Base-by-base conservation (phyloP, 2,797 vertebrate genomes). In the Sebastes hubbsi region DNA sequence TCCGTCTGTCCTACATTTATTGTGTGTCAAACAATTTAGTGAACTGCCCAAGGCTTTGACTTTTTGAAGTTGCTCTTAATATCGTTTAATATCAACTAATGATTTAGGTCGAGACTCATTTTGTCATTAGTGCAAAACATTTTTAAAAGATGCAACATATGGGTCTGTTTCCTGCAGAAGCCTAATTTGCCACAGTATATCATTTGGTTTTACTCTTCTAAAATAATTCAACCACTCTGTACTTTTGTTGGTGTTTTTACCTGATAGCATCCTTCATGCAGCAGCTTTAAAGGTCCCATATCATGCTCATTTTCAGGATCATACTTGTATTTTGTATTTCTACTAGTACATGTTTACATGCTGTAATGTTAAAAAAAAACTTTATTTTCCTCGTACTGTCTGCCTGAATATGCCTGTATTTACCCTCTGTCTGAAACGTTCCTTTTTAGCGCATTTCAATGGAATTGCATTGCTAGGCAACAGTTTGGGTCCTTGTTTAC, bases 21-120 rank as follows among this genome's bases (percentile, higher is more conserved):
- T 95, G 91, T 96, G 92, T 96, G 95, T 95, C 94, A 95, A 95
- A 95, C 94, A 87, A 96, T 96, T 96, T 96, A 94, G 94, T 92
- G 87, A 93, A 95, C 88, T 94, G 95, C 96, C 96, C 95, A 93
- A 94, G 95, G 96, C 94, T 94, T 94, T 90, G 89, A 94, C 92
- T 93, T 94, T 93, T 94, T 89, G 80, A 92, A 92, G 91, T 93
- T 94, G 91, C 91, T 93, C 90, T 94, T 95, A 95, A 95, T 93
- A 94, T 92, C 87, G 62, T 95, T 93, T 93, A 88, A 91, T 93
- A 95, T 95, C 93, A 90, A 95, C 92, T 95, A 93, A 92, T 94
- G 93, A 96, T 95, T 90, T 96, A 94, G 95, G 95, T 94, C 95
- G 91, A 71, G 85, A 88, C 91, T 92, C 81, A 89, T 88, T 91